Evolutionary conservation across 2,888 invertebrate species (phyloP).

Genomic region (Sphecodes monilicornis): DNA sequence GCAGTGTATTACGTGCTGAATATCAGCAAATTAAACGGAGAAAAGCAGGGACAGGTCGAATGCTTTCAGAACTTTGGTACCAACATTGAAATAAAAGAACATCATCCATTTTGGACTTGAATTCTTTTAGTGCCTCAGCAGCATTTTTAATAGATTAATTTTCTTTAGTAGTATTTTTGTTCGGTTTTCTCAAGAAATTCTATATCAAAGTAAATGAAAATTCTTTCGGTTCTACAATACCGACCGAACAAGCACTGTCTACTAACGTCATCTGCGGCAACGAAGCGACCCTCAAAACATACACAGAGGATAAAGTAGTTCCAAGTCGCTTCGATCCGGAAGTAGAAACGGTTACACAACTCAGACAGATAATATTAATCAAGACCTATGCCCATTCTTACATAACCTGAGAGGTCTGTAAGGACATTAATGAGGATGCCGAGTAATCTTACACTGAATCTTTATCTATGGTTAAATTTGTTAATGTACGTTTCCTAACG

Average conservation of each 20-base stretch:
- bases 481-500: background rate
- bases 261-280: constrained; percentile 19
- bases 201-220: background rate
- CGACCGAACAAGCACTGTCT: background rate
- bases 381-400: background rate
- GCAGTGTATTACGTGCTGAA: constrained; percentile 26
- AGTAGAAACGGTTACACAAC: background rate
- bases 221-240: background rate
- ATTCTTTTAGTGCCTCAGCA: too few species aligned
- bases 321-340: background rate
- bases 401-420: background rate
- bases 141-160: background rate
- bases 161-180: background rate
- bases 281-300: too few species aligned
- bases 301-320: constrained; percentile 21
- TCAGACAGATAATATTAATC: background rate
- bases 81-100: background rate
- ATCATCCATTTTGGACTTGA: background rate
- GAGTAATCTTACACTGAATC: background rate
- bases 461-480: background rate
- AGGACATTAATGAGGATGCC: background rate
- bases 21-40: constrained; percentile 30
- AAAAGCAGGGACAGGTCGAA: constrained; percentile 7
- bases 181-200: background rate
- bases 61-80: constrained; percentile 33